Conservation (phyloP, 1,140 invertebrate genomes). For the Octopus bimaculoides region DNA sequence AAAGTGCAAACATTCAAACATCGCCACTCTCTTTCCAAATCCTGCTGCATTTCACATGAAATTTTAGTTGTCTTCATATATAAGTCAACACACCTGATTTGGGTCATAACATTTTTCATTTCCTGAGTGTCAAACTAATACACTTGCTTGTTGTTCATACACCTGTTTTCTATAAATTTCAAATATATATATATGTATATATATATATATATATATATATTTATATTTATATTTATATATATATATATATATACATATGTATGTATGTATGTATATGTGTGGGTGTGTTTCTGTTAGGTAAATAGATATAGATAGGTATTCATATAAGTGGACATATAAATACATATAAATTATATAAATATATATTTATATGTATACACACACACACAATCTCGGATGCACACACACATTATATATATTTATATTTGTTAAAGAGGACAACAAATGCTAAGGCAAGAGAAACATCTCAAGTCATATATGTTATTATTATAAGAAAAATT, state of each 20-base stretch:
- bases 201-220: neutral
- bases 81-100: no score
- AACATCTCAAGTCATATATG: no score
- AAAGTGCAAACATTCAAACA: no score
- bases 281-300: neutral
- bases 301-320: neutral
- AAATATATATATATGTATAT: neutral
- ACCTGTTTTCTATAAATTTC: neutral
- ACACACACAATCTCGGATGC: neutral
- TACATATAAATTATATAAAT: neutral
- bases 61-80: no score
- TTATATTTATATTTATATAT: neutral
- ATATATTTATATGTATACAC: neutral
- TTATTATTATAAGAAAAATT: no score
- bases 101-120: no score
- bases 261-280: neutral
- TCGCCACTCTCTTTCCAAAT: no score
- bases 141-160: no score
- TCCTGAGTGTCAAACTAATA: no score
- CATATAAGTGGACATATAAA: neutral
- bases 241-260: neutral
- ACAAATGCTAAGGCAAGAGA: no score
- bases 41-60: no score
- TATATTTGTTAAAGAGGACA: no score
- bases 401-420: neutral